A percentile compares a stretch with the other conserved stretches of the same genome.
These are phyloP conservation scores for Lepidotrigona ventralis DNA, from an alignment of 1,140 invertebrate genomes.

Conservation along the genomic window DNA sequence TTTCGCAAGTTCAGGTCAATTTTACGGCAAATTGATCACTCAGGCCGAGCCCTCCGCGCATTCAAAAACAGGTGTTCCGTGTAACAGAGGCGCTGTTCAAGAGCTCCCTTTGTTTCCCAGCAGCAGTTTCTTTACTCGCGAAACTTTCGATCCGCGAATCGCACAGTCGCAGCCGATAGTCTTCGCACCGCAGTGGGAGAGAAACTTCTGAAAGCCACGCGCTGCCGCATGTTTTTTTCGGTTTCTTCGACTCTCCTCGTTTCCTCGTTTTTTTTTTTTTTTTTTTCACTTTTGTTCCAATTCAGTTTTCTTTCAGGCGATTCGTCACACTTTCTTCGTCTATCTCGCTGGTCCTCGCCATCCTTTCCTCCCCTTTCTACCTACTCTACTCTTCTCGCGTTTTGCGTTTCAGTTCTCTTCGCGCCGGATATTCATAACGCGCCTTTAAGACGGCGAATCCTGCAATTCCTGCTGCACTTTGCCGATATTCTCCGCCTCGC, in stretches of 20 bases:
- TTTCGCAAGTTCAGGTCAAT: neutral
- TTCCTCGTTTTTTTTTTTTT: neutral
- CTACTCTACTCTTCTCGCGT: neutral
- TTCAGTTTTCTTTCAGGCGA: neutral
- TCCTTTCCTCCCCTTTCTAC: neutral
- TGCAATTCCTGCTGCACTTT: conserved; percentile 26
- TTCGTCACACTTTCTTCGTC: neutral
- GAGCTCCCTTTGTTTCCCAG: neutral
- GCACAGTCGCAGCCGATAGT: neutral
- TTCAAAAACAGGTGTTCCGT: neutral
- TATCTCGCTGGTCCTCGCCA: neutral
- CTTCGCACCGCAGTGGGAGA: neutral
- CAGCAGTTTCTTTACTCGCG: neutral
- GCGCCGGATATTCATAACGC: conserved; percentile 9
- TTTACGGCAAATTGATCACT: conserved; percentile 9
- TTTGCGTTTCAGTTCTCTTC: neutral
- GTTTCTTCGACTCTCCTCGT: no score
- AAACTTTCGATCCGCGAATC: neutral
- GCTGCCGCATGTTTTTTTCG: neutral
- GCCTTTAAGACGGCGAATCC: conserved; percentile 41
- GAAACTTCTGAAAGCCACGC: conserved; percentile 45
- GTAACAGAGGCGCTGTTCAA: neutral
- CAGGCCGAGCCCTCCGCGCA: neutral
- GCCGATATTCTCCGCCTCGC: conserved; percentile 84
- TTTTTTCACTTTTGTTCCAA: neutral